These are phyloP conservation scores for Cephus pulcher DNA, from an alignment of 2,888 invertebrate genomes.

Conservation along the genomic window DNA sequence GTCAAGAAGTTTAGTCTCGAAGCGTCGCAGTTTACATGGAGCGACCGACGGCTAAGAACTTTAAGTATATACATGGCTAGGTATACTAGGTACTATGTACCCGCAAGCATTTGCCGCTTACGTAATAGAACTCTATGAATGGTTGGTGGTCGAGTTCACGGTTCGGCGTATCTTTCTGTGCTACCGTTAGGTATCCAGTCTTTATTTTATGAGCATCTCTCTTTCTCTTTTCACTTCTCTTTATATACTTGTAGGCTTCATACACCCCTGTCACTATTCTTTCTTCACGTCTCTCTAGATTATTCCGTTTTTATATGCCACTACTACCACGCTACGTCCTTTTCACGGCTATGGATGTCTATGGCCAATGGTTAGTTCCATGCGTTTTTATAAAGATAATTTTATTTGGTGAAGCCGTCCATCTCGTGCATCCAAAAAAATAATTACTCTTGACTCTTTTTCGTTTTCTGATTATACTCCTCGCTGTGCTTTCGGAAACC, in stretches of 20 bases:
- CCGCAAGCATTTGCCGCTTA: slow-evolving; percentile 1
- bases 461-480: neutral
- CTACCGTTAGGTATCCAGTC: slow-evolving; percentile 6
- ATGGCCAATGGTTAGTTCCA: neutral
- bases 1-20: neutral
- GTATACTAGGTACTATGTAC: neutral
- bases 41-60: neutral
- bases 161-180: slow-evolving; percentile 5
- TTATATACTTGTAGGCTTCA: neutral
- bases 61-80: neutral
- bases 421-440: neutral
- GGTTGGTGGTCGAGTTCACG: neutral
- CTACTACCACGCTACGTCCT: neutral
- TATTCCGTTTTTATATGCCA: neutral
- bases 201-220: slow-evolving; percentile 1
- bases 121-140: slow-evolving; percentile 7
- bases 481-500: neutral
- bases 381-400: slow-evolving; percentile 1
- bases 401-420: slow-evolving; percentile 3
- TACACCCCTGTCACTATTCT: neutral
- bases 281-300: neutral
- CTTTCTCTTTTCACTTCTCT: neutral
- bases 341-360: neutral
- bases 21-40: neutral
- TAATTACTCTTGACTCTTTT: neutral